phyloP scores from a whole-genome alignment of 2,113 vertebrate species.

The Rousettus leschenaultii region DNA sequence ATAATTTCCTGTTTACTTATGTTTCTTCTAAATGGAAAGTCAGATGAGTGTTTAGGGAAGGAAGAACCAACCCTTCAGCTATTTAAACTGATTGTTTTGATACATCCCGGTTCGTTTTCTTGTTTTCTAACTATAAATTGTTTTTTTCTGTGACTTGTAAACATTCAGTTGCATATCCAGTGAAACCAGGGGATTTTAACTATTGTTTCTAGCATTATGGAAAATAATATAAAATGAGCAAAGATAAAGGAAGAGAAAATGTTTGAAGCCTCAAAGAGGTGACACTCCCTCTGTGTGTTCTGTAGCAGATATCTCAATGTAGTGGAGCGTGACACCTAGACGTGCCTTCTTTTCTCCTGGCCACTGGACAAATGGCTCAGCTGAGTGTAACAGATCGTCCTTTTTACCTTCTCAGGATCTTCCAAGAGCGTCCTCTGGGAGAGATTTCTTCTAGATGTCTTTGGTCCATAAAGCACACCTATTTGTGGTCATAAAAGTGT shows the following conservation, averaged over 20 bases:
- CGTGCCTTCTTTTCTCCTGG: not conserved
- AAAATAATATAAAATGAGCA: not conserved
- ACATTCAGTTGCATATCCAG: not conserved
- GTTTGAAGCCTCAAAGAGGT: not conserved
- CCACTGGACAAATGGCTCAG: no score
- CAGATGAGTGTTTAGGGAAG: not conserved
- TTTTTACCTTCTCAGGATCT: not conserved
- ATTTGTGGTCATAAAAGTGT: not conserved
- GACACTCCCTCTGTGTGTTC: not conserved
- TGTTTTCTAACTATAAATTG: not conserved
- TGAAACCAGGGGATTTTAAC: not conserved
- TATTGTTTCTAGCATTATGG: not conserved
- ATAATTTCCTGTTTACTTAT: not conserved
- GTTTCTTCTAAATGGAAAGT: not conserved
- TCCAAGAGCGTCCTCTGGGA: not conserved
- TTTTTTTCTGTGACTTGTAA: not conserved
- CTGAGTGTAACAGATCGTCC: not conserved
- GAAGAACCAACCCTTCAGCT: not conserved
- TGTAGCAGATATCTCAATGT: not conserved
- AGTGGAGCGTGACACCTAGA: not conserved
- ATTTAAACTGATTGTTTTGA: not conserved
- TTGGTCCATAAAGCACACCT: not conserved
- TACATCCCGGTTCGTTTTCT: not conserved
- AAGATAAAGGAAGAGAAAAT: not conserved
- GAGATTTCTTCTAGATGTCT: not conserved